These are phyloP conservation scores for Agrochola lychnidis DNA, from an alignment of 2,888 invertebrate species.

Conservation along the genomic window DNA sequence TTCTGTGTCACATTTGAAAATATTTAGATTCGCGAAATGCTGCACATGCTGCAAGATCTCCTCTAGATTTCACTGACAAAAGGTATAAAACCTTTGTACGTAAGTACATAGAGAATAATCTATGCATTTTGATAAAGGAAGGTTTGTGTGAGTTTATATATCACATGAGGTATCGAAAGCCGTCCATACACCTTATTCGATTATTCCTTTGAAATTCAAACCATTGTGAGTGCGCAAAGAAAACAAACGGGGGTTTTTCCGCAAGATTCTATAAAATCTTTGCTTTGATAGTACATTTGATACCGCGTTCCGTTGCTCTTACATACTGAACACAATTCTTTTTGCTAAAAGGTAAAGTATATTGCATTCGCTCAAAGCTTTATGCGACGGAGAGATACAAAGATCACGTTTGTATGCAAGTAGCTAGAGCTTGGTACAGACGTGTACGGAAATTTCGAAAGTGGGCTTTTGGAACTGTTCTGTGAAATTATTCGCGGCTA, in stretches of 20 bases:
- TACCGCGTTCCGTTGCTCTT: slow-evolving; percentile 24
- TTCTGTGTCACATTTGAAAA: background rate
- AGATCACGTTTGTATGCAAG: background rate
- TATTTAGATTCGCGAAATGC: background rate
- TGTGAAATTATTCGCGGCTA: background rate
- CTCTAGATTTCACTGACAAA: background rate
- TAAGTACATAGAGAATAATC: background rate
- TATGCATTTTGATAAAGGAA: background rate
- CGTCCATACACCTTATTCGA: background rate
- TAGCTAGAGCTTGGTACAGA: background rate
- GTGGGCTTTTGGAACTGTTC: background rate
- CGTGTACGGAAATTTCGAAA: background rate
- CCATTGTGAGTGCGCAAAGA: slow-evolving; percentile 2
- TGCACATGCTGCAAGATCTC: background rate
- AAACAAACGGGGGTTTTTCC: background rate
- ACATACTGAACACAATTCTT: slow-evolving; percentile 33
- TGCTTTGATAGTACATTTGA: slow-evolving; percentile 27
- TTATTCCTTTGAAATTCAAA: slow-evolving; percentile 12
- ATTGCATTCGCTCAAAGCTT: slow-evolving; percentile 17
- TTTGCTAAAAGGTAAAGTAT: slow-evolving; percentile 11
- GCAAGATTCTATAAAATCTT: slow-evolving; percentile 10
- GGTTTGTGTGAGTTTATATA: background rate
- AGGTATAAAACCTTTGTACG: too few relatives aligned
- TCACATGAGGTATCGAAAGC: background rate
- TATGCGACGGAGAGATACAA: background rate